Evolutionary conservation across 2,113 vertebrate genomes (phyloP).

Genomic region (Zingel zingel): DNA sequence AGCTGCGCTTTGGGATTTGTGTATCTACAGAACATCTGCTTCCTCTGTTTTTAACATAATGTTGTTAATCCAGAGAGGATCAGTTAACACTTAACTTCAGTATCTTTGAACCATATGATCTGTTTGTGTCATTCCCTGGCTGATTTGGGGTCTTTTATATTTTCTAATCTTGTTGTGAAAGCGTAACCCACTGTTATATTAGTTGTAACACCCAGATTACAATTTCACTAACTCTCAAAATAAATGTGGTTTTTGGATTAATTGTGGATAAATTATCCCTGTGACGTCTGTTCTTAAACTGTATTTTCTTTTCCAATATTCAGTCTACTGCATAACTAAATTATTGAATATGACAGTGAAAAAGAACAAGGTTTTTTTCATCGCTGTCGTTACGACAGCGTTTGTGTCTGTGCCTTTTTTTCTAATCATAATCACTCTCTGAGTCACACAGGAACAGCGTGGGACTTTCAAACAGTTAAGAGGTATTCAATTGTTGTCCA

Average conservation of each 20-base stretch:
- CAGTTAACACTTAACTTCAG: slow-evolving; percentile 1
- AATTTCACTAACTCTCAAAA: neutral
- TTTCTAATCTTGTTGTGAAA: slow-evolving; percentile 35
- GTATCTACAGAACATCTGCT: slow-evolving; percentile 44
- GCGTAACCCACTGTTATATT: neutral
- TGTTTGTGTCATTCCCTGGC: slow-evolving; percentile 24
- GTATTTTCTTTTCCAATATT: neutral
- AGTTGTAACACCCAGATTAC: neutral
- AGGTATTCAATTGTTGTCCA: slow-evolving; percentile 31
- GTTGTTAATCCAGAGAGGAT: slow-evolving; percentile 46
- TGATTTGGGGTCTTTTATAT: slow-evolving; percentile 2
- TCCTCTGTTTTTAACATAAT: neutral
- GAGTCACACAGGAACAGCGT: slow-evolving; percentile 48
- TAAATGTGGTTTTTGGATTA: neutral
- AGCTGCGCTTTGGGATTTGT: slow-evolving; percentile 6
- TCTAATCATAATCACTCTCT: slow-evolving; percentile 54
- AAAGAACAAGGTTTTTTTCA: slow-evolving; percentile 5
- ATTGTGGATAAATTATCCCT: neutral
- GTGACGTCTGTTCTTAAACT: neutral
- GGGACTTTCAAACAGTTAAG: slow-evolving; percentile 26
- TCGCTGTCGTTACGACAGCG: no score
- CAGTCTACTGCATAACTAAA: neutral
- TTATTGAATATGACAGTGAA: neutral
- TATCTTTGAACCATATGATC: slow-evolving; percentile 21
- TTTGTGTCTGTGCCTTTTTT: no score